These are phyloP conservation scores for Sinocyclocheilus maitianheensis DNA, from an alignment of 2,113 vertebrate genomes.

Conservation along the genomic window DNA sequence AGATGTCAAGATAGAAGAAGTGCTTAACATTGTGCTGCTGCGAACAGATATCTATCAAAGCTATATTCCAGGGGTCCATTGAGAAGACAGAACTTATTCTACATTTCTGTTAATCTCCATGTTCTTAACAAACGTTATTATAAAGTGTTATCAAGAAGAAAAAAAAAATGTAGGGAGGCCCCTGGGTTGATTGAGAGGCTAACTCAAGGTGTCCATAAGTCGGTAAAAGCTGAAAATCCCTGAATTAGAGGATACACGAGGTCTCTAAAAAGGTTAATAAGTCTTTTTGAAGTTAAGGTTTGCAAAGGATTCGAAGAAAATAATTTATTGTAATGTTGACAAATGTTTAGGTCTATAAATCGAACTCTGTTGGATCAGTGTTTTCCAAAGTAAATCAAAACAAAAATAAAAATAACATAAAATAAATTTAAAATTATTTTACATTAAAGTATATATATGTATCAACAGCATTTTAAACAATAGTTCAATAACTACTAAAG, in stretches of 20 bases:
- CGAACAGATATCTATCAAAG: neutral
- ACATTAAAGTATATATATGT: neutral
- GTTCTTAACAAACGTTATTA: neutral
- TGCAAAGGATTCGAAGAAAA: neutral
- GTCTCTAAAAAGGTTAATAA: neutral
- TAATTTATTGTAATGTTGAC: too few relatives aligned
- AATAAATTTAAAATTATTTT: neutral
- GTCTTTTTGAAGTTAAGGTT: neutral
- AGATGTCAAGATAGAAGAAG: neutral
- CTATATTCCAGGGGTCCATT: neutral
- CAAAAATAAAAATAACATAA: neutral
- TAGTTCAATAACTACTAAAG: neutral
- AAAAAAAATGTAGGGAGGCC: too few relatives aligned
- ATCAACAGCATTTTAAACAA: neutral
- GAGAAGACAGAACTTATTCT: neutral
- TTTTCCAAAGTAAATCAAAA: neutral
- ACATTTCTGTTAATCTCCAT: neutral
- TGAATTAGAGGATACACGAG: neutral
- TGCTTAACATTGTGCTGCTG: neutral
- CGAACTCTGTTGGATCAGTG: neutral
- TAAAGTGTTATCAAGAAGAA: neutral
- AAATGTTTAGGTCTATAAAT: neutral
- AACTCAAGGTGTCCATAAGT: neutral
- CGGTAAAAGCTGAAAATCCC: neutral
- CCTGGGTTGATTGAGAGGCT: neutral